Base-by-base conservation (phyloP, 2,113 vertebrate species). In the Craseonycteris thonglongyai region DNA sequence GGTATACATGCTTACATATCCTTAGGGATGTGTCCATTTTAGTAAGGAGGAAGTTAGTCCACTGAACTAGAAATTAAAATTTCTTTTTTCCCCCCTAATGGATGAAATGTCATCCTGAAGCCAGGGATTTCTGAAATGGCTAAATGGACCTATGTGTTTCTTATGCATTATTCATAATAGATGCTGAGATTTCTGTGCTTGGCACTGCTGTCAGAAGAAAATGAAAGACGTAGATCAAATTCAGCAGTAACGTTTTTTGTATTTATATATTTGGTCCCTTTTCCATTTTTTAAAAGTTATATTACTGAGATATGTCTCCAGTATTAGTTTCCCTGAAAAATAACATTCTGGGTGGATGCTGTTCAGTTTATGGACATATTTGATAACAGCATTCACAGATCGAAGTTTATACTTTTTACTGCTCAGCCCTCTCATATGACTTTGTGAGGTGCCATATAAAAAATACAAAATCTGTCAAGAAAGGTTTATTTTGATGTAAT, bases 201-300 rank as follows among this genome's bases (percentile, higher is more conserved):
- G 92, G 74, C 71, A 74, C 14, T 71, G 72, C 63, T 89, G 49
- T 93, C 78, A 82, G 91, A 94, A 96, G 95, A 84, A 97, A 97
- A 95, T 83, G 85, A 96, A 96, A 96, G 49, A 22, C 79, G 76
- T 95, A 56, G 47, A 96, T 96, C 85, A 97, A 90, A 58, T 38
- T 45, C 54, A 51, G 7, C 71, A 88, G 66, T 89, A 71, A 89
- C 65, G 80, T 40, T 92, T 49, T 65, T 63, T 88, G 19, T 78
- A 49, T 90, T 83, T 88, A 59, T 84, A 59, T 38, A 93, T 72
- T 90, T 63, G 40, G 90, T 95, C 42, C 40, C 35, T 65, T 81
- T 90, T 79, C 47, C 79, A n/a, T 49, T 88, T 92, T 40, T 30
- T 12, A 9, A 71, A 88, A 89, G 75, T 45, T 45, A 42, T 69